phyloP scores from a whole-genome alignment of 2,888 invertebrate genomes.

The Platycheirus albimanus region DNA sequence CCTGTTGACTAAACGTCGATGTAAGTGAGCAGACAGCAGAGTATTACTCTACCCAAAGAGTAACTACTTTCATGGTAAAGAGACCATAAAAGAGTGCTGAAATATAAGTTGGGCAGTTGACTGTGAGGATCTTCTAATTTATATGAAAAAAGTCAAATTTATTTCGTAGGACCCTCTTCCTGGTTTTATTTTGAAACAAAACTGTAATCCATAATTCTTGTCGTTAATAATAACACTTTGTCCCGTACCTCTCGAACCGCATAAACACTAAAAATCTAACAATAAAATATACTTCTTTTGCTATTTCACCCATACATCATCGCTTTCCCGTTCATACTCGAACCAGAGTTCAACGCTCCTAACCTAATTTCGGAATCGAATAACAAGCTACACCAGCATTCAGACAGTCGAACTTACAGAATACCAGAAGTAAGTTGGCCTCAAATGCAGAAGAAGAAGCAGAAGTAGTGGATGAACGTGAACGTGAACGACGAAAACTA shows the following conservation, averaged over 20 bases:
- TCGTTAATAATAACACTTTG: background rate
- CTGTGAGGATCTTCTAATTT: too few species aligned
- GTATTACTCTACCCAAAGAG: slow-evolving; percentile 32
- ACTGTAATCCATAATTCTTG: background rate
- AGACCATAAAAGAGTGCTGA: slow-evolving; percentile 55
- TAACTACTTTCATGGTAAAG: slow-evolving; percentile 8
- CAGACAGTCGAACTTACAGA: slow-evolving; percentile 44
- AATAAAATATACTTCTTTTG: background rate
- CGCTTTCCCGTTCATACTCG: slow-evolving; percentile 51
- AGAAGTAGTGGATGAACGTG: background rate
- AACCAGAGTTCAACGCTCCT: slow-evolving; percentile 81
- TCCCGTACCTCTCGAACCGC: too few species aligned
- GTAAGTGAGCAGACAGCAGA: slow-evolving; percentile 10
- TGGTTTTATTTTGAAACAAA: too few species aligned
- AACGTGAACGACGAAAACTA: slow-evolving; percentile 6
- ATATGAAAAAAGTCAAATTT: too few species aligned
- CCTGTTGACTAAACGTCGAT: slow-evolving; percentile 43
- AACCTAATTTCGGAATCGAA: slow-evolving; percentile 81
- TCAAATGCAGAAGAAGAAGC: slow-evolving; percentile 43
- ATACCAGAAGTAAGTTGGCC: slow-evolving; percentile 47
- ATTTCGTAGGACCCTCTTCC: too few species aligned
- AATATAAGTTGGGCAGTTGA: slow-evolving; percentile 83
- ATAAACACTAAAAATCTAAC: background rate
- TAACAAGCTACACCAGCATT: slow-evolving; percentile 75
- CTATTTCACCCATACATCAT: slow-evolving; percentile 13